Evolutionary conservation across 2,113 vertebrate species (phyloP), one percentile per base, ranked within the genome.

Genomic region (Syrrhaptes paradoxus): DNA sequence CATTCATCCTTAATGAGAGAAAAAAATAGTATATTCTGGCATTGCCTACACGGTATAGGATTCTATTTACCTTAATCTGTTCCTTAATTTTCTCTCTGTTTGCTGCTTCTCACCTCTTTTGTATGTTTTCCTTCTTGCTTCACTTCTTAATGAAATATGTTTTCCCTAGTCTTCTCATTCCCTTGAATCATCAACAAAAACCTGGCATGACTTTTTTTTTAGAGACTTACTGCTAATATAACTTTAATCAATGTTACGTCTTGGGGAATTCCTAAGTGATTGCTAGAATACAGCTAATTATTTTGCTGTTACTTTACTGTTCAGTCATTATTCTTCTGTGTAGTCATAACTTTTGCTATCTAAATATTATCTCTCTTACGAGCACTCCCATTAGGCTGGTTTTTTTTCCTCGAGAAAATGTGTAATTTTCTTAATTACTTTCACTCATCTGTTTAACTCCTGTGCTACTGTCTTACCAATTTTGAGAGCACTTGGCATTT

Each of bases 251-350:
- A 20, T 94, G 76, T 10, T 87, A 84, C 11, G 73, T 89, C 73
- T 79, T 89, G 75, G 89, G 93, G 87, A 95, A 94, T 85, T 95
- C 81, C 51, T 78, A 87, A 89, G 73, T 73, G 90, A 92, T 95
- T 96, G 76, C 49, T 68, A 24, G 85, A 95, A 87, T 61, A 7
- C 57, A 72, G 48, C 66, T 89, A 95, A 92, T 92, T 91, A 85
- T 63, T 79, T 36, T 70, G 70, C 46, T 78, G n/a, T 72, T 91
- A 49, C 57, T 85, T 95, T 46, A 68, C 36, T 1, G 0, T 82
- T 91, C 62, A 57, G 62, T 72, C 2, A 0, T 87, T 93, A 79
- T 26, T 95, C 67, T 95, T 90, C 66, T 71, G 18, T 20, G 41
- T 45, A 74, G 93, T 70, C 0, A 8, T 62, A 93, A 76, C 71